Evolutionary conservation across 2,888 invertebrate genomes (phyloP), one percentile per base, ranked within the genome.

Genomic region (Ellobium chinense): DNA sequence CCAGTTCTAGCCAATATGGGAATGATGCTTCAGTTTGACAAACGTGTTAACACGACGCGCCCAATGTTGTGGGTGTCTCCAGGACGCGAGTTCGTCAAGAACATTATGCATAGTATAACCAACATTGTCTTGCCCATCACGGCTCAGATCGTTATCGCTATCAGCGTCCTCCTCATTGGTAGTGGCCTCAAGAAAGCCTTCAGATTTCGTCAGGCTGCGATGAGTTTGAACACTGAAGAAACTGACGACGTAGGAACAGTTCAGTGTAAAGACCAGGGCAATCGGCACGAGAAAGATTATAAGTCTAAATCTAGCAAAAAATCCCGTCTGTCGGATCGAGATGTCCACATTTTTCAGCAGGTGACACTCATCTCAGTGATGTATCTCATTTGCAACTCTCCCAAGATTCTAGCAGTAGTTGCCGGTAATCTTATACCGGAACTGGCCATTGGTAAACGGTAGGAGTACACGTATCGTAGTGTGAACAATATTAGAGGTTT

Each of bases 51-150:
- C 63, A 36, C n/a, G 1, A 75, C 63, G 9, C 36, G 74, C 3
- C 63, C 31, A n/a, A n/a, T 24, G 12, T 7, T 75, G 29, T 75
- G 63, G 63, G 5, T 75, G 37, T 63, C 63, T 24, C 60, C 60
- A 14, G 5, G 5, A 60, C 18, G 60, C 7, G 60, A 60, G 24
- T 5, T 9, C 4, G n/a, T 60, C 12, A 60, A 60, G 60, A n/a
- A 60, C n/a, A n/a, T 18, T n/a, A 24, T 9, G 5, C 5, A 24
- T 18, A 18, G 5, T 5, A 24, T 60, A 24, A 18, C 24, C 5
- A 5, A 60, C 12, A 60, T 60, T 9, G 7, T 60, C n/a, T n/a
- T 60, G n/a, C 60, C 60, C 7, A 18, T 60, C 5, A 5, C 24
- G 5, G n/a, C 60, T 24, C 60, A 60, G 60, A n/a, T 60, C 60